Evolutionary conservation across 2,888 invertebrate genomes (phyloP).

Genomic region (Graphium colonna): DNA sequence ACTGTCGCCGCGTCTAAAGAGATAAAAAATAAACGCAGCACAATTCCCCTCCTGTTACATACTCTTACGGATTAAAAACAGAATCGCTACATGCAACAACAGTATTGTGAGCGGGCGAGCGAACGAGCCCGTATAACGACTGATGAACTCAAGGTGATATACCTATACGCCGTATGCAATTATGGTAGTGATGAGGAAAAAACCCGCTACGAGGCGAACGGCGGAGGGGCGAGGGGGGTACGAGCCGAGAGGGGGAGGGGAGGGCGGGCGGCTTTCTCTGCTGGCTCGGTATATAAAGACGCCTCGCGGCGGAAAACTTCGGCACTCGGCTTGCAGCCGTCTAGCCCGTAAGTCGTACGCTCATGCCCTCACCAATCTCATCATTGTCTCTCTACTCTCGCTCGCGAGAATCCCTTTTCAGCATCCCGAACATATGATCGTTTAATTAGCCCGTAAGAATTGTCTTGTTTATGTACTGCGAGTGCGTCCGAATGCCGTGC

Average conservation of each 20-base stretch:
- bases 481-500: constrained; percentile 63
- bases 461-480: constrained; percentile 61
- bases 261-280: constrained; percentile 77
- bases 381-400: constrained; percentile 43
- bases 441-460: constrained; percentile 49
- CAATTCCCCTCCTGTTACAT: not conserved
- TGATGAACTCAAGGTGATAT: constrained; percentile 69
- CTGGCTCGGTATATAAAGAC: constrained; percentile 72
- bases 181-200: constrained; percentile 77
- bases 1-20: not conserved
- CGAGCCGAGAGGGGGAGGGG: constrained; percentile 58
- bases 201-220: constrained; percentile 68
- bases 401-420: constrained; percentile 40
- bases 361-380: constrained; percentile 43
- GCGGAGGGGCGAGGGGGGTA: constrained; percentile 54
- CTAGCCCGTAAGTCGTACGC: constrained; percentile 68
- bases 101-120: constrained; percentile 36
- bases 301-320: constrained; percentile 70
- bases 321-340: constrained; percentile 79
- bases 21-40: not conserved
- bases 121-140: constrained; percentile 53
- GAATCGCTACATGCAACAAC: constrained; percentile 5
- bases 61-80: not conserved
- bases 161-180: constrained; percentile 63
- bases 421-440: constrained; percentile 62